phyloP scores from a whole-genome alignment of 2,888 invertebrate species.

The Acanthosepion pharaonis region DNA sequence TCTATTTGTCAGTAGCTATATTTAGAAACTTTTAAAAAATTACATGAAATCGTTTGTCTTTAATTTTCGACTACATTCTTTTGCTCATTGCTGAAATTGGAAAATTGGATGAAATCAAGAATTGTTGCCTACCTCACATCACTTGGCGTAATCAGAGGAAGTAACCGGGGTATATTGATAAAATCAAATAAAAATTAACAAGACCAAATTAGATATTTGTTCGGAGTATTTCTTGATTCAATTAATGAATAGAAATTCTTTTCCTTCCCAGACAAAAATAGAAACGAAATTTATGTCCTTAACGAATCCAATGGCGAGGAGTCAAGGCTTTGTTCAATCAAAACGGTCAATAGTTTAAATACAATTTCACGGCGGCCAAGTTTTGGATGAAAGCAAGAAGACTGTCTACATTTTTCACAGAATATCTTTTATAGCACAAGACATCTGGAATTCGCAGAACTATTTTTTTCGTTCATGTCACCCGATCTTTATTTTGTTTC shows the following conservation, averaged over 20 bases:
- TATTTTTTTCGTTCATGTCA: no score
- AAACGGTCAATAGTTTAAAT: background rate
- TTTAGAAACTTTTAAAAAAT: no score
- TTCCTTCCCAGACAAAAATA: background rate
- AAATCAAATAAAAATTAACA: background rate
- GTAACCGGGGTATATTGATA: background rate
- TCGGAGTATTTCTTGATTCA: background rate
- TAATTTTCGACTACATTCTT: background rate
- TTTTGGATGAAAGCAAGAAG: background rate
- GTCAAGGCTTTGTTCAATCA: background rate
- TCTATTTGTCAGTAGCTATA: no score
- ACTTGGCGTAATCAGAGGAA: background rate
- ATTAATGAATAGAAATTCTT: background rate
- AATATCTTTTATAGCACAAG: no score
- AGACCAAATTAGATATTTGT: slow-evolving; percentile 7
- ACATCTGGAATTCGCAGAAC: no score
- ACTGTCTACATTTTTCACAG: no score
- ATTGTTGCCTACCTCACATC: background rate
- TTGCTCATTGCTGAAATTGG: no score
- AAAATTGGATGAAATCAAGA: background rate
- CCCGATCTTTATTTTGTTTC: no score
- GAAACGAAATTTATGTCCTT: background rate
- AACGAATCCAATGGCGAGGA: background rate
- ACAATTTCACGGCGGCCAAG: background rate
- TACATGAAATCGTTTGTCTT: no score